Percentiles rank a stretch among this genome's conserved stretches.
These are phyloP conservation scores for Myotis planiceps DNA, from an alignment of 2,797 vertebrate species.

Conservation along the genomic window DNA sequence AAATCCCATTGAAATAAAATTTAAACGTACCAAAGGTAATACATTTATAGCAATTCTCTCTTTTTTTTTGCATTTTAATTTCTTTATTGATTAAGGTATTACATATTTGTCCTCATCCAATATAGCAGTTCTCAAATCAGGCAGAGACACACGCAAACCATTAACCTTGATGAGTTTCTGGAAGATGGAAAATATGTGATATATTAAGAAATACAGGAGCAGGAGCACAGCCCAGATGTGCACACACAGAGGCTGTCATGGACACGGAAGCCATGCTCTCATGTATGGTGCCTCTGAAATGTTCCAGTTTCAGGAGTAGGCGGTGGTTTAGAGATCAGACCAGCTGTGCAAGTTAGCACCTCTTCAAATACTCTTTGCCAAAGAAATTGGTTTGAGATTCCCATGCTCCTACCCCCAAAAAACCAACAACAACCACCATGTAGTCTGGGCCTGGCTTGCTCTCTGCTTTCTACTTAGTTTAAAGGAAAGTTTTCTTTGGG, in stretches of 20 bases:
- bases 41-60: background rate
- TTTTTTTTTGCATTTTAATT: too few relatives aligned
- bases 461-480: background rate
- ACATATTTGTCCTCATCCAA: too few relatives aligned
- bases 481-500: background rate
- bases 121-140: conserved; percentile 24
- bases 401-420: too few relatives aligned
- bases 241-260: too few relatives aligned
- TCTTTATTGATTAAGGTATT: too few relatives aligned
- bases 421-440: background rate
- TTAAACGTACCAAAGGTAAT: background rate
- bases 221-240: background rate
- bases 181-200: background rate
- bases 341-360: background rate
- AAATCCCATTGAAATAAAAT: conserved; percentile 35
- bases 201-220: background rate
- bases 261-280: background rate
- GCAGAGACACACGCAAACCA: background rate
- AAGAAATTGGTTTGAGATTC: background rate
- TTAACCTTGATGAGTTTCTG: conserved; percentile 15
- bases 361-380: background rate
- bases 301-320: background rate
- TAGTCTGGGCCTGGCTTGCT: background rate
- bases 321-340: background rate
- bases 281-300: background rate